A percentile compares a stretch with the other conserved stretches of the same genome.
These are phyloP conservation scores for Calephelis virginiensis DNA, from an alignment of 1,140 invertebrate species.

Conservation along the genomic window DNA sequence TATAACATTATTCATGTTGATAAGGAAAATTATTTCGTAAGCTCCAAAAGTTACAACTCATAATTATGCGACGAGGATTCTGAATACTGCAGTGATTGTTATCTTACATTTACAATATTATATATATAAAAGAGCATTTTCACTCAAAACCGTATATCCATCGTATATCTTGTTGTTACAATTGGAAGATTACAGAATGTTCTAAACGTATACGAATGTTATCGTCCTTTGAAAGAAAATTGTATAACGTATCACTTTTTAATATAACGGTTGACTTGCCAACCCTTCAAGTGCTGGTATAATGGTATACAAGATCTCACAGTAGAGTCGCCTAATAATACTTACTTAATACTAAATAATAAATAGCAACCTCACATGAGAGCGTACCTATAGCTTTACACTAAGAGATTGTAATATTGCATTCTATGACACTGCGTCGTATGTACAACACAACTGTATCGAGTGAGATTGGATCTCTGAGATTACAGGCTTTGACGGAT, in stretches of 20 bases:
- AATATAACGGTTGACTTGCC: conserved; percentile 58
- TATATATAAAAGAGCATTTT: conserved; percentile 73
- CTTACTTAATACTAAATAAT: conserved; percentile 74
- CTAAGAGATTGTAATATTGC: conserved; percentile 73
- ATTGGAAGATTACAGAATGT: conserved; percentile 67
- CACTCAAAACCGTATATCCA: conserved; percentile 70
- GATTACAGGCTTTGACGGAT: conserved; percentile 66
- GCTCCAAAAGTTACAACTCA: neutral
- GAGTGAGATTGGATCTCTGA: conserved; percentile 74
- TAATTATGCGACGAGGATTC: conserved; percentile 4
- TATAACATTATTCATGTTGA: neutral
- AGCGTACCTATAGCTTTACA: conserved; percentile 69
- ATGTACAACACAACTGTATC: conserved; percentile 57
- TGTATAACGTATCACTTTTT: conserved; percentile 71
- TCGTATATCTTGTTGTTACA: conserved; percentile 72
- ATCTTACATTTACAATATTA: conserved; percentile 75
- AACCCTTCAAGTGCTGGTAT: conserved; percentile 60
- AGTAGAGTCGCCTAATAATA: conserved; percentile 65
- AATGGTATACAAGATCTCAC: conserved; percentile 75
- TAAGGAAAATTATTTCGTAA: neutral
- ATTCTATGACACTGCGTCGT: conserved; percentile 51
- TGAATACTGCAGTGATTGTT: conserved; percentile 35
- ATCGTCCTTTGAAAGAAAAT: conserved; percentile 68
- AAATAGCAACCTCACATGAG: conserved; percentile 69
- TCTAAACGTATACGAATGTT: conserved; percentile 74